Percentiles rank a stretch among this genome's conserved stretches.
Evolutionary conservation across 1,140 invertebrate species (phyloP).

Genomic region (Drosophila virilis): DNA sequence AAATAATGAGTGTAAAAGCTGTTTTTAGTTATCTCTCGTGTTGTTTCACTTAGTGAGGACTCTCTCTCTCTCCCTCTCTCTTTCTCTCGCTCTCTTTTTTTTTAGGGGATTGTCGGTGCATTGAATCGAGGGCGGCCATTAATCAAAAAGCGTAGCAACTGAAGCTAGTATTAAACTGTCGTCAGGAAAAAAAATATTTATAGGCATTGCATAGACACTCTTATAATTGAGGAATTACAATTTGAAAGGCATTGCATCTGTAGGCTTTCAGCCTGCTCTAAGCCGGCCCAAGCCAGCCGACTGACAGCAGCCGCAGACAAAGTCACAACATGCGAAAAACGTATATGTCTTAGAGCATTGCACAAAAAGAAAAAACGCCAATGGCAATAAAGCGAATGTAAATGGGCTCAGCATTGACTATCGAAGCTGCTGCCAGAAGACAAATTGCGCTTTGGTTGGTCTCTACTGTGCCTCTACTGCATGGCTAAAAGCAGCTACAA

Average conservation of each 20-base stretch:
- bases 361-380: slow-evolving; percentile 37
- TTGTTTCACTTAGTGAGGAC: slow-evolving; percentile 64
- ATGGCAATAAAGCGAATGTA: slow-evolving; percentile 72
- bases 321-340: slow-evolving; percentile 57
- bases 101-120: slow-evolving; percentile 37
- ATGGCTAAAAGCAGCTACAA: slow-evolving; percentile 60
- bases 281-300: slow-evolving; percentile 41
- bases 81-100: slow-evolving; percentile 1
- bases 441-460: slow-evolving; percentile 79
- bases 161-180: slow-evolving; percentile 52
- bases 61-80: background rate
- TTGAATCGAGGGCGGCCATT: slow-evolving; percentile 52
- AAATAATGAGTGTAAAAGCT: slow-evolving; percentile 73
- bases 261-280: slow-evolving; percentile 15
- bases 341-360: slow-evolving; percentile 24
- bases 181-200: slow-evolving; percentile 46
- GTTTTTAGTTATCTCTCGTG: slow-evolving; percentile 66
- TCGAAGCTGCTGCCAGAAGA: slow-evolving; percentile 74
- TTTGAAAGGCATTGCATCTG: slow-evolving; percentile 64
- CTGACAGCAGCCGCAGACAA: slow-evolving; percentile 69
- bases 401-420: slow-evolving; percentile 73
- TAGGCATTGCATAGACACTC: slow-evolving; percentile 56
- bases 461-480: slow-evolving; percentile 35
- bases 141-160: slow-evolving; percentile 58
- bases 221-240: slow-evolving; percentile 82